Percentiles rank a stretch among this genome's conserved stretches.
Evolutionary conservation across 2,888 invertebrate species (phyloP).

Genomic region (Athalia cordata): DNA sequence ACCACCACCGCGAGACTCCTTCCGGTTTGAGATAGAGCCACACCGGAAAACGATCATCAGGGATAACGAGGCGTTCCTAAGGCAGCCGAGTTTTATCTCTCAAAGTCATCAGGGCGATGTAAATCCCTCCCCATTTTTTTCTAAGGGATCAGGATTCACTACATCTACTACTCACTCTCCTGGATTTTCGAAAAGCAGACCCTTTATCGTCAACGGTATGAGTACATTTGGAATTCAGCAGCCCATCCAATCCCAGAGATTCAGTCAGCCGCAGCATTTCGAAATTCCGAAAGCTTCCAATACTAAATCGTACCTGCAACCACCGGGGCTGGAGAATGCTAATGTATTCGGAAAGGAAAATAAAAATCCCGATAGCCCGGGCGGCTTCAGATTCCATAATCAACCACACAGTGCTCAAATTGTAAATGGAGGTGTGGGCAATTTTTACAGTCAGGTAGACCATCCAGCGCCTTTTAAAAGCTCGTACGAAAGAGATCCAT

Average conservation of each 20-base stretch:
- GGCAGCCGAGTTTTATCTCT: slow-evolving; percentile 59
- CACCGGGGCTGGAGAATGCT: slow-evolving; percentile 52
- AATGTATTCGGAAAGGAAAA: slow-evolving; percentile 55
- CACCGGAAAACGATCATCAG: slow-evolving; percentile 62
- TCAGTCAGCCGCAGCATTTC: slow-evolving; percentile 59
- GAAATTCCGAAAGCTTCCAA: slow-evolving; percentile 60
- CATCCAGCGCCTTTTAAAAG: slow-evolving; percentile 63
- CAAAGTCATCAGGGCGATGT: slow-evolving; percentile 31
- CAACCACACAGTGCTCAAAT: slow-evolving; percentile 50
- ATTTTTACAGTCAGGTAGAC: slow-evolving; percentile 64
- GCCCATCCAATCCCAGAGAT: slow-evolving; percentile 55
- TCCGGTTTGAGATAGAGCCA: slow-evolving; percentile 65
- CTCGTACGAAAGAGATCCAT: slow-evolving; percentile 64
- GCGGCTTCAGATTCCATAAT: slow-evolving; percentile 52
- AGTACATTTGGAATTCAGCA: slow-evolving; percentile 48
- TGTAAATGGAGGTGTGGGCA: slow-evolving; percentile 49
- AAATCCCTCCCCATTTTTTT: slow-evolving; percentile 34
- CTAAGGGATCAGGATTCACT: slow-evolving; percentile 42
- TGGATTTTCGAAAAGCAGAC: slow-evolving; percentile 56
- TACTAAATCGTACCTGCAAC: slow-evolving; percentile 56
- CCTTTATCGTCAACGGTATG: slow-evolving; percentile 51
- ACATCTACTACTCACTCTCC: slow-evolving; percentile 34
- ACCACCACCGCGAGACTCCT: slow-evolving; percentile 66
- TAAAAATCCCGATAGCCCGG: slow-evolving; percentile 48
- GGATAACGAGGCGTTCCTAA: slow-evolving; percentile 60